These are phyloP conservation scores for Thalassoma bifasciatum DNA, from an alignment of 2,113 vertebrate genomes.

Conservation along the genomic window DNA sequence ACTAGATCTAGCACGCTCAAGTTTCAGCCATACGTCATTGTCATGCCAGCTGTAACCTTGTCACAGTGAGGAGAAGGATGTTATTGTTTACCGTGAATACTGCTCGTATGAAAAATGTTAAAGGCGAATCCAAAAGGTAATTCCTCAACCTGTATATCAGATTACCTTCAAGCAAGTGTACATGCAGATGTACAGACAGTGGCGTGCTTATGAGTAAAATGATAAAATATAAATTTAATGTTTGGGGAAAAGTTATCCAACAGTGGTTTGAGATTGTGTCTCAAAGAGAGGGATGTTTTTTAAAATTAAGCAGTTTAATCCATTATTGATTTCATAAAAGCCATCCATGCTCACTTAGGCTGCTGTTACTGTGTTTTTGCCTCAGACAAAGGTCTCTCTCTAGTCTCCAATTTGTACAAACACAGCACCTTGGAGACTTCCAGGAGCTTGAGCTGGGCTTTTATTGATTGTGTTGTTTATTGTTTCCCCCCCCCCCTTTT, in stretches of 20 bases:
- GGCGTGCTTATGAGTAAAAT: not conserved
- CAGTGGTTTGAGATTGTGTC: not conserved
- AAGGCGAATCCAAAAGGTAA: not conserved
- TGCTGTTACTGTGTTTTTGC: constrained; percentile 10
- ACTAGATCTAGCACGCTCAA: not conserved
- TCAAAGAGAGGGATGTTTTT: not conserved
- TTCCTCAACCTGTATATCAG: not conserved
- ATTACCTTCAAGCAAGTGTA: not conserved
- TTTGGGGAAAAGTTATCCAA: not conserved
- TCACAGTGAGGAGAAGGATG: not conserved
- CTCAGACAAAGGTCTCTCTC: constrained; percentile 35
- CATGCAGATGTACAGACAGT: not conserved
- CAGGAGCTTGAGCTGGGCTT: constrained; percentile 33
- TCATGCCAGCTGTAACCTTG: constrained; percentile 6
- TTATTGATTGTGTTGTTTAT: constrained; percentile 57
- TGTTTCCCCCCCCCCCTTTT: no score
- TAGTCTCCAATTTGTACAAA: constrained; percentile 52
- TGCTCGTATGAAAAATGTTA: not conserved
- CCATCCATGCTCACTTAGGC: constrained; percentile 13
- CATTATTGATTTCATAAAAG: constrained; percentile 33
- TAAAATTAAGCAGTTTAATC: constrained; percentile 18
- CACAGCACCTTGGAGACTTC: constrained; percentile 42
- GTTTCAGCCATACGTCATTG: constrained; percentile 15
- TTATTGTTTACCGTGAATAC: constrained; percentile 11
- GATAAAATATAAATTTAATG: not conserved